phyloP scores from a whole-genome alignment of 2,888 invertebrate species.

The Metopia argyrocephala region DNA sequence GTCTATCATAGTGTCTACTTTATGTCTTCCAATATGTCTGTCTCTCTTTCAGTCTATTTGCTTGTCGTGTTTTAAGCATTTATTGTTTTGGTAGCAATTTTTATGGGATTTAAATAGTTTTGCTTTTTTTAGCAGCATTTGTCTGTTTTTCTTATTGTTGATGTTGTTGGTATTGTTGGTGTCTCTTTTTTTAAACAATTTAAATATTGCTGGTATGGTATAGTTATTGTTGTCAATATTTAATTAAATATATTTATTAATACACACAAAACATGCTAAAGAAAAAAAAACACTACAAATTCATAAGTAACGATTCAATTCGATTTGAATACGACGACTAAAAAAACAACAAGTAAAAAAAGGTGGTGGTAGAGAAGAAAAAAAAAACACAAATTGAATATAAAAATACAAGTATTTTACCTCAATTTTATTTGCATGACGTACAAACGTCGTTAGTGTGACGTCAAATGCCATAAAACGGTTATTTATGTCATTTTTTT shows the following conservation, averaged over 20 bases:
- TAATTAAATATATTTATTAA: constrained; percentile 39
- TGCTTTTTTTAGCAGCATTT: too few relatives aligned
- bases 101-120: neutral
- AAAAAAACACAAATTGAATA: constrained; percentile 25
- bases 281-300: neutral
- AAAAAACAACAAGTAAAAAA: neutral
- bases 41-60: neutral
- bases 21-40: too few relatives aligned
- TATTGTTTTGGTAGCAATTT: neutral
- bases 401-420: neutral
- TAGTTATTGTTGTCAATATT: constrained; percentile 27
- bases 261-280: neutral
- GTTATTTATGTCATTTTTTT: constrained; percentile 51
- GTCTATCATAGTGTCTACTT: constrained; percentile 17
- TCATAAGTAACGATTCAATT: constrained; percentile 13
- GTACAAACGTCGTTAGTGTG: constrained; percentile 45
- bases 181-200: neutral
- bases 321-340: constrained; percentile 2
- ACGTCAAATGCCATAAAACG: constrained; percentile 58
- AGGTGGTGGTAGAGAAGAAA: neutral
- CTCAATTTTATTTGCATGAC: constrained; percentile 58
- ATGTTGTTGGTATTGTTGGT: neutral
- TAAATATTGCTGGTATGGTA: neutral
- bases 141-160: too few relatives aligned
- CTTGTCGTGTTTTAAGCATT: neutral